Evolutionary conservation across 2,797 vertebrate genomes (phyloP).

Genomic region (Crypturellus tataupa): DNA sequence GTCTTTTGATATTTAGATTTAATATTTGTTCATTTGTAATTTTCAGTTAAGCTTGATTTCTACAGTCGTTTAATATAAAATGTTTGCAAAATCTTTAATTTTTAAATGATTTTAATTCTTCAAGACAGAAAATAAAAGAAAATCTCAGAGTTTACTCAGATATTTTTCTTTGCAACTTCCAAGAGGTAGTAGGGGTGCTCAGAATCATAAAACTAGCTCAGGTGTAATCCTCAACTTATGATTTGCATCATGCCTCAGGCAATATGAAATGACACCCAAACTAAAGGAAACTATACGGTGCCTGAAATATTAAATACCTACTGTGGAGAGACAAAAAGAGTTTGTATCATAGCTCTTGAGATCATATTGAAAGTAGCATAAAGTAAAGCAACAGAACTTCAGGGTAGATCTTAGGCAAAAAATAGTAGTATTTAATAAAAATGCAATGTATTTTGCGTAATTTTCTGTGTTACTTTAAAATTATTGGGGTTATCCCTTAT

Average conservation of each 20-base stretch:
- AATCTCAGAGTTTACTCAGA: background rate
- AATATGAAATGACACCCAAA: background rate
- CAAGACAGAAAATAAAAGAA: background rate
- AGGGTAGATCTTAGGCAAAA: background rate
- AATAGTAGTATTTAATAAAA: background rate
- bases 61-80: background rate
- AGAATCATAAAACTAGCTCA: background rate
- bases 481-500: background rate
- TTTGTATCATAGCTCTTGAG: background rate
- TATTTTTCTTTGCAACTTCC: background rate
- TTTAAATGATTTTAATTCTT: background rate
- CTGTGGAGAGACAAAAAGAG: background rate
- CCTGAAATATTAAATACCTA: background rate
- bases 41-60: background rate
- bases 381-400: background rate
- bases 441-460: background rate
- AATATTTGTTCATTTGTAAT: background rate
- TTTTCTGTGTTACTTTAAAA: background rate
- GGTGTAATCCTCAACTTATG: background rate
- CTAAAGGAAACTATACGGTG: background rate
- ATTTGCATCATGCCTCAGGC: background rate
- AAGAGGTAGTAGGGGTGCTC: background rate
- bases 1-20: background rate
- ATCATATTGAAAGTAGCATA: background rate
- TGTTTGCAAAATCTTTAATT: background rate